Evolutionary conservation across 1,140 invertebrate genomes (phyloP), one percentile per base, ranked within the genome.

Genomic region (Subanguina moxae): DNA sequence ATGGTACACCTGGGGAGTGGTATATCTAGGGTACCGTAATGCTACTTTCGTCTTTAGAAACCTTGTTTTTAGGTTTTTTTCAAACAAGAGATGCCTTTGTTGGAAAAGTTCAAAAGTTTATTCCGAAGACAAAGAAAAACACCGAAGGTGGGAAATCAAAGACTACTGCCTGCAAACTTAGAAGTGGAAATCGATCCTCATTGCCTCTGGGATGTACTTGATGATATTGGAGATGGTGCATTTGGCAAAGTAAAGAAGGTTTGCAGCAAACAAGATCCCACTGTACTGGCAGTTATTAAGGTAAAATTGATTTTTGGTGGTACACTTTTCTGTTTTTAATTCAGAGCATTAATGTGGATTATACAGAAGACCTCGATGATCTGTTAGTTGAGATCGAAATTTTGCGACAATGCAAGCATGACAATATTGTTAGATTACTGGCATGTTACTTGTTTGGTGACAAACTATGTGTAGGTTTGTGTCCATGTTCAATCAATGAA

Each of bases 361-460:
- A 90, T 62, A 94, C 97, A 84, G 94, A 97, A 83, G 93, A 97
- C 82, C 85, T 98, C 43, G 91, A 94, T 67, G 95, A 98, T 85
- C 97, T 97, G 84, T 91, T 93, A 85, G 91, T 98, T 58, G 96
- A 99, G 87, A 97, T 99, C 76, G 94, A 98, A 84, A 99, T 99
- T 82, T 87, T 99, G 56, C 89, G 89, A 7, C 92, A 95, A 80
- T 95, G 91, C 80, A 89, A 90, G 78, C 94, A 99, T 87, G 86
- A 88, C 46, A 97, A 98, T 85, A 90, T 99, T 61, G 94, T 99
- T 45, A 89, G 91, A 76, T 85, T 98, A 46, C 88, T 93, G 82
- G 93, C 94, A 5, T 99, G 92, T 85, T 95, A 91, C 82, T 88
- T 88, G 67, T 83, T 71, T 70, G 90, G 92, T 70, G 68, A 76